phyloP scores from a whole-genome alignment of 2,113 vertebrate species.

The Physeter macrocephalus region DNA sequence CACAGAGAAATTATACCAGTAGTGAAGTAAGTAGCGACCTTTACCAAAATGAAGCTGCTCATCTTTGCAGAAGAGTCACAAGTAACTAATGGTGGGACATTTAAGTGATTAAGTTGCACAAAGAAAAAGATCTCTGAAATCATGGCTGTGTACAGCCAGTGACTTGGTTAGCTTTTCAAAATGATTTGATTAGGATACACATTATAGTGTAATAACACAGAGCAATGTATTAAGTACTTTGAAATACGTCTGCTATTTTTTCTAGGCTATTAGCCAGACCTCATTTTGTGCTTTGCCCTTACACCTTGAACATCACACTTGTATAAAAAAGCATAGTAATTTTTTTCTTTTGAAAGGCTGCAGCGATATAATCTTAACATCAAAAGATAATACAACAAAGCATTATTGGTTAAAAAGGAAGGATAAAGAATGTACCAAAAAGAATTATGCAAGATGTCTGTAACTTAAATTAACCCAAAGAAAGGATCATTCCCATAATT shows the following conservation, averaged over 20 bases:
- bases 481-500: slow-evolving; percentile 1
- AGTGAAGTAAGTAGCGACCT: neutral
- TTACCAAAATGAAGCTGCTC: neutral
- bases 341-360: slow-evolving; percentile 59
- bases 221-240: neutral
- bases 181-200: slow-evolving; percentile 26
- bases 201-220: neutral
- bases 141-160: neutral
- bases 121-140: slow-evolving; percentile 29
- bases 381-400: slow-evolving; percentile 57
- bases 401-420: neutral
- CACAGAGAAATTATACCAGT: neutral
- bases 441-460: slow-evolving; percentile 21
- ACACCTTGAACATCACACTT: slow-evolving; percentile 32
- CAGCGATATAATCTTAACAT: slow-evolving; percentile 43
- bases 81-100: neutral
- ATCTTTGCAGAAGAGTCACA: neutral
- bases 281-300: slow-evolving; percentile 42
- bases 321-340: slow-evolving; percentile 33
- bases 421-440: slow-evolving; percentile 28
- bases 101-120: neutral
- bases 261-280: neutral
- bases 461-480: slow-evolving; percentile 50
- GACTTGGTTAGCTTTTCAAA: slow-evolving; percentile 42
- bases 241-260: slow-evolving; percentile 8